phyloP scores from a whole-genome alignment of 2,113 vertebrate species.

The Eclectus roratus region DNA sequence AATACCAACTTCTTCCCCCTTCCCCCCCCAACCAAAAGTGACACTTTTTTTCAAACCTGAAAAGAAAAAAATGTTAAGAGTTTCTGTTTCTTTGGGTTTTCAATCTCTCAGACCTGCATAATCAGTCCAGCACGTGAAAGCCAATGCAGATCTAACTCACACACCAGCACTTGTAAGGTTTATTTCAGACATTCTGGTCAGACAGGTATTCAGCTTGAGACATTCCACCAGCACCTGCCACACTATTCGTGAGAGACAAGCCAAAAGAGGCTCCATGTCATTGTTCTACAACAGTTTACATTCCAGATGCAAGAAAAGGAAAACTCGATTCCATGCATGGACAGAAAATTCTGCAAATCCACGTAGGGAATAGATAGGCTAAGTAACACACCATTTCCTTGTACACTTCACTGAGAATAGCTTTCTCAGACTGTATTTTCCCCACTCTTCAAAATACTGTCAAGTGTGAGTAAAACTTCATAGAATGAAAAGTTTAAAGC shows the following conservation, averaged over 20 bases:
- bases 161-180: not conserved
- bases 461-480: not conserved
- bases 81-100: not conserved
- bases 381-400: not conserved
- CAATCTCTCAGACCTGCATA: not conserved
- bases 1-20: not conserved
- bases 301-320: not conserved
- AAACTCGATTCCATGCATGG: not conserved
- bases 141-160: not conserved
- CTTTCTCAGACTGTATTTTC: not conserved
- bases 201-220: not conserved
- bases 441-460: not conserved
- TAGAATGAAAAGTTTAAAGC: not conserved
- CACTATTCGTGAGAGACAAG: not conserved
- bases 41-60: not conserved
- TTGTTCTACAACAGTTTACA: not conserved
- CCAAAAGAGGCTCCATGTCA: not conserved
- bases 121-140: not conserved
- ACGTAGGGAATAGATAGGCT: not conserved
- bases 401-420: not conserved
- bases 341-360: not conserved
- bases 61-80: not conserved
- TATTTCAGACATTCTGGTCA: not conserved
- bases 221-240: not conserved
- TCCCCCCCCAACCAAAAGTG: not conserved